Evolutionary conservation across 2,888 invertebrate species (phyloP).

Genomic region (Drosophila prolongata): DNA sequence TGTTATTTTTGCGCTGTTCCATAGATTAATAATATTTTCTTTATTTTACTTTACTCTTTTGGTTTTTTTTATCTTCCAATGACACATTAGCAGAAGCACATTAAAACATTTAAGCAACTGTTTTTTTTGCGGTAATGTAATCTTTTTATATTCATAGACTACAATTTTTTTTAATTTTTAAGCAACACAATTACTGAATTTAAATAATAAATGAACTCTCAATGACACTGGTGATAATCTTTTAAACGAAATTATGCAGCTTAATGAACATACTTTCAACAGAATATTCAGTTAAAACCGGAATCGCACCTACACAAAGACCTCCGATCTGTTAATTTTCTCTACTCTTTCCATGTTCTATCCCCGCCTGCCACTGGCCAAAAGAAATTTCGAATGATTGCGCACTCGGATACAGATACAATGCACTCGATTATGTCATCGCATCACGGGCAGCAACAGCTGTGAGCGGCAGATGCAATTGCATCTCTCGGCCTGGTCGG

Average conservation of each 20-base stretch:
- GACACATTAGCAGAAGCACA: no score
- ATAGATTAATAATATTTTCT: no score
- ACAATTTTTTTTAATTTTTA: not conserved
- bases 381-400: slow-evolving; percentile 10
- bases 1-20: no score
- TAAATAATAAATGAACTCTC: not conserved
- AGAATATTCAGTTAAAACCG: slow-evolving; percentile 3
- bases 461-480: slow-evolving; percentile 38
- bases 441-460: slow-evolving; percentile 29
- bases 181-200: not conserved
- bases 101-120: no score
- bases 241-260: not conserved
- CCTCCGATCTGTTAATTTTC: not conserved
- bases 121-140: no score
- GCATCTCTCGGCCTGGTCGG: slow-evolving; percentile 42
- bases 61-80: no score
- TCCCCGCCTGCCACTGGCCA: slow-evolving; percentile 7
- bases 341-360: not conserved
- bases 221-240: not conserved
- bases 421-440: slow-evolving; percentile 64
- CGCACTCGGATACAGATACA: slow-evolving; percentile 10
- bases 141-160: no score
- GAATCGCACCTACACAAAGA: not conserved
- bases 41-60: no score
- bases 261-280: not conserved